Conservation (phyloP, 2,113 vertebrate species). For the Calidris pugnax region DNA sequence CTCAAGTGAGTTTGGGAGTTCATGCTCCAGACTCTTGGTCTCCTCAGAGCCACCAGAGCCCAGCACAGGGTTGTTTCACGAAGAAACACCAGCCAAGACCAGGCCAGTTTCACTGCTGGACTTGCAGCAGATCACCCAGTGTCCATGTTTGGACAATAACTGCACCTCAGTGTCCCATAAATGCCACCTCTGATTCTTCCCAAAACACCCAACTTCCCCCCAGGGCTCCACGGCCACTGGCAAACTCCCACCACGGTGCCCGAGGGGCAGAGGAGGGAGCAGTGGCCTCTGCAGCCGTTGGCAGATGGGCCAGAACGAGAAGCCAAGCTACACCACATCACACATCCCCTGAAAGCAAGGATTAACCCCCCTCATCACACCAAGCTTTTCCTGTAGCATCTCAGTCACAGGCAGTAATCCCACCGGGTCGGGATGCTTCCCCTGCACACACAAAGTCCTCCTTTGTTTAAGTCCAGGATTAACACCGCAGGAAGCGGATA, state of each 20-base stretch:
- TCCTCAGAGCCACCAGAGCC: background rate
- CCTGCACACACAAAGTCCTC: background rate
- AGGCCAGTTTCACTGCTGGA: background rate
- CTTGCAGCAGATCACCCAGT: background rate
- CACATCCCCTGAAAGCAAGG: background rate
- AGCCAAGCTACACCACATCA: fast-evolving
- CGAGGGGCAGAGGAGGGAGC: background rate
- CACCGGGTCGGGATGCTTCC: background rate
- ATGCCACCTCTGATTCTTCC: background rate
- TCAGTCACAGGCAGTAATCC: background rate
- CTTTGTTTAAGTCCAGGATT: background rate
- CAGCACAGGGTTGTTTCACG: background rate
- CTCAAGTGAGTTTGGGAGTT: fast-evolving
- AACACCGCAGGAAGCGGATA: background rate
- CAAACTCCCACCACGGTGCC: background rate
- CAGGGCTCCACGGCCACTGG: background rate
- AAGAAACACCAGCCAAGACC: background rate
- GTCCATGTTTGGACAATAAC: background rate
- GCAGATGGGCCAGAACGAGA: background rate
- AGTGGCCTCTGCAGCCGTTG: fast-evolving
- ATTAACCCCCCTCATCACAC: background rate
- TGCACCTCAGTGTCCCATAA: background rate
- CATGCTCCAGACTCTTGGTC: background rate
- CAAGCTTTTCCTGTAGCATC: background rate
- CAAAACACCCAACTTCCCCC: too few relatives aligned